A percentile compares a stretch with the other conserved stretches of the same genome.
Evolutionary conservation across 2,113 vertebrate genomes (phyloP).

Genomic region (Sylvicapra grimmia): DNA sequence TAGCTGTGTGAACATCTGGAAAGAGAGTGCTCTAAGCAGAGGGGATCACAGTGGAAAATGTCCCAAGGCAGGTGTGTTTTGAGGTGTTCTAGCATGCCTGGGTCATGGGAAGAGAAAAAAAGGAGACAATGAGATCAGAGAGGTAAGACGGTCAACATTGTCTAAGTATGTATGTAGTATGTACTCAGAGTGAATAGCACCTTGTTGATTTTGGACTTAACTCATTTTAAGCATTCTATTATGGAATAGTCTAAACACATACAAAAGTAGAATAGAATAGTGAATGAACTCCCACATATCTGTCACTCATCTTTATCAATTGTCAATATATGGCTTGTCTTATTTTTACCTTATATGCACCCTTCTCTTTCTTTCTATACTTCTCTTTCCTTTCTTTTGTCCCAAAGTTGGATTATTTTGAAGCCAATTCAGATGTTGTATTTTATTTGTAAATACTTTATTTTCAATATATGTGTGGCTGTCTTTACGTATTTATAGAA

Average conservation of each 20-base stretch:
- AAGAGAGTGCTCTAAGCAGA: not conserved
- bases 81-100: not conserved
- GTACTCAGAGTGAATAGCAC: not conserved
- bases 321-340: not conserved
- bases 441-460: conserved; percentile 8
- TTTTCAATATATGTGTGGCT: not conserved
- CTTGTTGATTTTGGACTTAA: not conserved
- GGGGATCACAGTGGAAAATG: not conserved
- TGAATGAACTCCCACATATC: not conserved
- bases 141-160: not conserved
- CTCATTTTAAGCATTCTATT: not conserved
- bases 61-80: not conserved
- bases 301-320: not conserved
- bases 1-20: not conserved
- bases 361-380: not conserved
- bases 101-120: not conserved
- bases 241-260: not conserved
- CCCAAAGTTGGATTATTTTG: not conserved
- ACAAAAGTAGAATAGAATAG: not conserved
- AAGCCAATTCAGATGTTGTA: not conserved
- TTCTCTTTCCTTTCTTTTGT: not conserved
- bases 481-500: not conserved
- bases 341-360: not conserved
- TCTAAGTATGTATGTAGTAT: not conserved
- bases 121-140: not conserved